Percentiles rank a stretch among this genome's conserved stretches.
Conservation (phyloP, 2,888 invertebrate species). For the Tuta absoluta region DNA sequence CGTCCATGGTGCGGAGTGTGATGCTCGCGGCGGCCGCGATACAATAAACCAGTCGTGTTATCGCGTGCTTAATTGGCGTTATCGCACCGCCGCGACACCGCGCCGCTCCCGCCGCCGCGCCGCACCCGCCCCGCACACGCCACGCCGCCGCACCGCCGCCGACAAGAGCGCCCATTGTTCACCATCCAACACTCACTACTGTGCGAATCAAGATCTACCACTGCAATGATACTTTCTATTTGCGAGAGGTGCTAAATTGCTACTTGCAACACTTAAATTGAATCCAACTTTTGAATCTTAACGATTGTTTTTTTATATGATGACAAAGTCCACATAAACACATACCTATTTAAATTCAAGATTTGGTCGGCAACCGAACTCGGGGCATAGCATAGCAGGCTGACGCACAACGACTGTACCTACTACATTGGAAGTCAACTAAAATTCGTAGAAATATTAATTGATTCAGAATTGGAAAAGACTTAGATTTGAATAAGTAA, state of each 20-base stretch:
- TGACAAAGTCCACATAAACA: too few species aligned
- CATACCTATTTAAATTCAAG: too few species aligned
- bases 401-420: too few species aligned
- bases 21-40: constrained; percentile 28
- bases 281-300: too few species aligned
- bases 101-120: constrained; percentile 26
- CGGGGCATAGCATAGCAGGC: too few species aligned
- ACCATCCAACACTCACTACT: not conserved
- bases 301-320: too few species aligned
- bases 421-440: too few species aligned
- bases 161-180: constrained; percentile 26
- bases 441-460: too few species aligned
- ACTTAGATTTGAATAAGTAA: too few species aligned
- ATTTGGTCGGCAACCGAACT: too few species aligned
- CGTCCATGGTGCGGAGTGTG: not conserved
- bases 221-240: constrained; percentile 17
- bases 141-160: constrained; percentile 25
- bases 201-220: constrained; percentile 21
- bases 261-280: not conserved
- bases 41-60: constrained; percentile 40
- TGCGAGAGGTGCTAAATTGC: not conserved
- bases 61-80: constrained; percentile 48
- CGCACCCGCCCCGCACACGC: constrained; percentile 24
- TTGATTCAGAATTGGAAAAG: too few species aligned
- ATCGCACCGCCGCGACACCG: constrained; percentile 36